Percentiles rank a stretch among this genome's conserved stretches.
These are phyloP conservation scores for Alviniconcha marisindica DNA, from an alignment of 1,140 invertebrate species.

Conservation along the genomic window DNA sequence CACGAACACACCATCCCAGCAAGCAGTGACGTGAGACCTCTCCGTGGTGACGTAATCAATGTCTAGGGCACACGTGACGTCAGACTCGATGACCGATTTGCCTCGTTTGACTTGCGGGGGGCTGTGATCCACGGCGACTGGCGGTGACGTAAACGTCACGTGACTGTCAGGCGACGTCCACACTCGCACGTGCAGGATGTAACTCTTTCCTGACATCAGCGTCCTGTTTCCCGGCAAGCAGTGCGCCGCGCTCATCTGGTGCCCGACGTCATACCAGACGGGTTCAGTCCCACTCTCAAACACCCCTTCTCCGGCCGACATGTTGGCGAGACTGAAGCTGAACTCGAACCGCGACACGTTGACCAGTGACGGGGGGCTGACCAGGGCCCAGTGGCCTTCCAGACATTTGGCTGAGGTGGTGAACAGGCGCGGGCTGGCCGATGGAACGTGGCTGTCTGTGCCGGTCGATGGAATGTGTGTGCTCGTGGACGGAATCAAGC, in stretches of 20 bases:
- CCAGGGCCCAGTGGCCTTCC: slow-evolving; percentile 25
- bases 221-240: slow-evolving; percentile 44
- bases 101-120: slow-evolving; percentile 48
- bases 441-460: not conserved
- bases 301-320: slow-evolving; percentile 45
- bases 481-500: too few relatives aligned
- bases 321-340: slow-evolving; percentile 49
- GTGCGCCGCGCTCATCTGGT: slow-evolving; percentile 41
- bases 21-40: slow-evolving; percentile 35
- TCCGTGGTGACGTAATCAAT: slow-evolving; percentile 47
- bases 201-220: slow-evolving; percentile 37
- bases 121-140: slow-evolving; percentile 47
- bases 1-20: slow-evolving; percentile 55
- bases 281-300: slow-evolving; percentile 44
- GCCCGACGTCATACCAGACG: slow-evolving; percentile 55
- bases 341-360: slow-evolving; percentile 51
- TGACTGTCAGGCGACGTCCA: slow-evolving; percentile 46
- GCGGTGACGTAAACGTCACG: slow-evolving; percentile 40
- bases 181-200: slow-evolving; percentile 52
- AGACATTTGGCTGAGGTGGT: slow-evolving; percentile 25
- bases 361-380: not conserved
- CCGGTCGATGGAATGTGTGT: not conserved
- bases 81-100: slow-evolving; percentile 45
- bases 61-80: slow-evolving; percentile 43
- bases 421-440: not conserved